phyloP scores from a whole-genome alignment of 2,113 vertebrate genomes.

The Rhadina sibilatrix region DNA sequence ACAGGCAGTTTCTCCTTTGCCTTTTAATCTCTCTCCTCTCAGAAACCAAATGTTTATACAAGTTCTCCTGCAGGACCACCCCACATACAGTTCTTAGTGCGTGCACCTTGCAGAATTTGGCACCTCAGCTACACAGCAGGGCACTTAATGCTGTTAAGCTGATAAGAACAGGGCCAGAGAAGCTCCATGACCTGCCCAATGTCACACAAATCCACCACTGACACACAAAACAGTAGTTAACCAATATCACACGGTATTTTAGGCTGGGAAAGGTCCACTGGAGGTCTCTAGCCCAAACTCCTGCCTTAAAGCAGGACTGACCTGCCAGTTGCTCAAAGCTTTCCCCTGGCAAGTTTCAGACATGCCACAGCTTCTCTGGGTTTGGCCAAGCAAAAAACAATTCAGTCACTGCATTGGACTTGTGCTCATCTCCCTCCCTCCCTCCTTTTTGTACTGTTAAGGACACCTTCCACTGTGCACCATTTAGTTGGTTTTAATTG shows the following conservation, averaged over 20 bases:
- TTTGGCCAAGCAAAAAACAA: neutral
- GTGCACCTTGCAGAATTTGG: neutral
- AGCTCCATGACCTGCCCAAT: neutral
- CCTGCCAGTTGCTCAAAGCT: neutral
- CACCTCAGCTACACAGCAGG: neutral
- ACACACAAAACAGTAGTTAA: neutral
- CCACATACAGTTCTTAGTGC: rapidly evolving
- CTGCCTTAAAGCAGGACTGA: neutral
- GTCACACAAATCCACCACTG: neutral
- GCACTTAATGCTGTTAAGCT: neutral
- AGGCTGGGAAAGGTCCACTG: neutral
- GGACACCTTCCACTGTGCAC: neutral
- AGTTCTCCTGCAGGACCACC: neutral
- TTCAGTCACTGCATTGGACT: neutral
- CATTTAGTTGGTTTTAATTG: neutral
- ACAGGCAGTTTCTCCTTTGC: neutral
- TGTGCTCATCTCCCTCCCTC: neutral
- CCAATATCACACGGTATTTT: rapidly evolving
- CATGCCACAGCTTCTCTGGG: neutral
- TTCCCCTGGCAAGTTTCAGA: neutral
- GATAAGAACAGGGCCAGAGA: neutral
- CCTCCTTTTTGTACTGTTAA: neutral
- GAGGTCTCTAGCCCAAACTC: neutral
- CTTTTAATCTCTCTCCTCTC: neutral
- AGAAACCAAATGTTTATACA: neutral